Conservation (phyloP, 2,113 vertebrate species). For the Galbula dea region DNA sequence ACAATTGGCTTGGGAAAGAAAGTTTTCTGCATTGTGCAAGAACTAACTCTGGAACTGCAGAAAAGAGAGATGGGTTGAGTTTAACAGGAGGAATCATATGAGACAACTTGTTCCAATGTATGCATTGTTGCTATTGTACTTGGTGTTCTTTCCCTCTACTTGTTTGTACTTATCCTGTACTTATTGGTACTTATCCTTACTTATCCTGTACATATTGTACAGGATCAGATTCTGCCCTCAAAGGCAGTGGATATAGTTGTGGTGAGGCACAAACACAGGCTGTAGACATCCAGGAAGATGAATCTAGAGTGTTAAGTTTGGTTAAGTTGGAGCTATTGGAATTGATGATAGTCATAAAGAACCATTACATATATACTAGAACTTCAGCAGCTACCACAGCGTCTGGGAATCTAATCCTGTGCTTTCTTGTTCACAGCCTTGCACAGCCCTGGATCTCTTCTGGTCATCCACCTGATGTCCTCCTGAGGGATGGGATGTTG, state of each 20-base stretch:
- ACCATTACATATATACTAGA: not conserved
- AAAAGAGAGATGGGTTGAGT: not conserved
- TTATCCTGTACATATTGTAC: no score
- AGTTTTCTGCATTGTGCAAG: not conserved
- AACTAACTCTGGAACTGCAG: not conserved
- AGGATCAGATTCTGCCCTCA: not conserved
- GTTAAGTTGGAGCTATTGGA: not conserved
- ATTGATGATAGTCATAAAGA: not conserved
- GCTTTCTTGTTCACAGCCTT: not conserved
- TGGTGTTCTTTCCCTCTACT: no score
- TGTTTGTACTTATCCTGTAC: no score
- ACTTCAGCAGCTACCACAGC: not conserved
- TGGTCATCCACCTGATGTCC: not conserved
- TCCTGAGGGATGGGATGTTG: not conserved
- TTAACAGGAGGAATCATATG: not conserved
- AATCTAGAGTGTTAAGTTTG: not conserved
- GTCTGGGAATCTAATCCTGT: not conserved
- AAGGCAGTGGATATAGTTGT: not conserved
- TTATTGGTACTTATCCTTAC: no score
- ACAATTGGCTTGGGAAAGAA: not conserved
- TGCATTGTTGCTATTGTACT: not conserved
- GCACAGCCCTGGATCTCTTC: not conserved
- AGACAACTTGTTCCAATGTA: not conserved
- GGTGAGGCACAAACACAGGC: not conserved
- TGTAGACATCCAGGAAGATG: not conserved